Evolutionary conservation across 37 sponge, comb jelly and placozoan species (phyloP), one percentile per base, ranked within the genome.

Genomic region (Beroe forskalii): DNA sequence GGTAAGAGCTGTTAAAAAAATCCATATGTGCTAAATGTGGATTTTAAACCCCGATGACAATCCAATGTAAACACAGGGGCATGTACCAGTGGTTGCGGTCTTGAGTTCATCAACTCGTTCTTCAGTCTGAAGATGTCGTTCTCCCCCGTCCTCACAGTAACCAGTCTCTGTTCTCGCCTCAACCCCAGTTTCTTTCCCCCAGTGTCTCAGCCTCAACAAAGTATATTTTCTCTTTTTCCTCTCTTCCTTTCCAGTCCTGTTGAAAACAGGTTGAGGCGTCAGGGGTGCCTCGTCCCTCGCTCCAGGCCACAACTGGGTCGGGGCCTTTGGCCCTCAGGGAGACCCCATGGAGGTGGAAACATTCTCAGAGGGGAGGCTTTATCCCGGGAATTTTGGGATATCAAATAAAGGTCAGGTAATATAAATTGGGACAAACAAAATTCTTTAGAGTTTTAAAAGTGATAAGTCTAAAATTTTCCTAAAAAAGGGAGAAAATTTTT

Each of bases 31-130:
- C n/a, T n/a, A n/a, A n/a, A n/a, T n/a, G n/a, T n/a, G n/a, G n/a
- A n/a, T n/a, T n/a, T n/a, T n/a, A n/a, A n/a, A n/a, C n/a, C n/a
- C n/a, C n/a, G n/a, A n/a, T n/a, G n/a, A n/a, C n/a, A n/a, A n/a
- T n/a, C n/a, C n/a, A n/a, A n/a, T n/a, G n/a, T n/a, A n/a, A n/a
- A n/a, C n/a, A n/a, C n/a, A n/a, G n/a, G n/a, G n/a, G n/a, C n/a
- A n/a, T n/a, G n/a, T n/a, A 72, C 75, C 75, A 35, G 40, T 37
- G 20, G 75, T 72, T 8, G 75, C 75, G 23, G 14, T 19, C 31
- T 72, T 72, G 8, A 72, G 40, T 72, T 72, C 75, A 72, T 72
- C 9, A 32, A 72, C 40, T 72, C 75, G 20, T 72, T 72, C 40
- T 72, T 72, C 75, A 72, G 30, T 30, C 35, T 72, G 20, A 72